Conservation (phyloP, 2,797 vertebrate species). For the Nothura maculosa region DNA sequence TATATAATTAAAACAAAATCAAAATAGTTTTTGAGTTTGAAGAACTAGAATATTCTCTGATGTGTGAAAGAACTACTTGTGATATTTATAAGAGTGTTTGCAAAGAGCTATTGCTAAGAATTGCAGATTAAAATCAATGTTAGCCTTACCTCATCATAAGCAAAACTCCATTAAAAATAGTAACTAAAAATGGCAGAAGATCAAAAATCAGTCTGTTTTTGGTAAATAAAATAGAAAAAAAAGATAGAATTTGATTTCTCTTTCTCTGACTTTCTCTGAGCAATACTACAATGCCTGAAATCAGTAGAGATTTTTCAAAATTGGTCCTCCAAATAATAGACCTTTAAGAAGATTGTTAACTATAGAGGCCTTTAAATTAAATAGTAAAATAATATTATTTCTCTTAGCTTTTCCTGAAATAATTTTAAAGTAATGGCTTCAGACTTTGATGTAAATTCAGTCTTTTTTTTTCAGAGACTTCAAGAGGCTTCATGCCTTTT, state of each 20-base stretch:
- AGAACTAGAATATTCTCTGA: neutral
- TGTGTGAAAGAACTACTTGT: neutral
- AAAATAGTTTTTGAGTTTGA: conserved; percentile 15
- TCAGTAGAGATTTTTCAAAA: neutral
- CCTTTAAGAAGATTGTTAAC: neutral
- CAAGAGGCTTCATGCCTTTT: neutral
- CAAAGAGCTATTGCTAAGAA: neutral
- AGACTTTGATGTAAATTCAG: neutral
- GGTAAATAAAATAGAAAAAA: neutral
- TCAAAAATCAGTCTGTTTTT: neutral
- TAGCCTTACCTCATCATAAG: neutral
- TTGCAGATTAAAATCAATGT: neutral
- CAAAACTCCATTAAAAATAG: neutral
- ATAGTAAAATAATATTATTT: neutral
- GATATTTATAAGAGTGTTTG: neutral
- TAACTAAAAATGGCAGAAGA: neutral
- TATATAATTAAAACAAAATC: conserved; percentile 8
- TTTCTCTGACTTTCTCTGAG: neutral
- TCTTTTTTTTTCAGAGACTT: too few relatives aligned
- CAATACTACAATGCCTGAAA: neutral
- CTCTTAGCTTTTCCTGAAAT: neutral
- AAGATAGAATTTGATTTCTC: neutral
- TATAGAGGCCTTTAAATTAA: neutral
- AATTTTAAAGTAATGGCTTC: neutral
- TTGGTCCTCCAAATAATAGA: neutral